These are phyloP conservation scores for Turdus rufiventris DNA, from an alignment of 2,113 vertebrate species.

Conservation along the genomic window DNA sequence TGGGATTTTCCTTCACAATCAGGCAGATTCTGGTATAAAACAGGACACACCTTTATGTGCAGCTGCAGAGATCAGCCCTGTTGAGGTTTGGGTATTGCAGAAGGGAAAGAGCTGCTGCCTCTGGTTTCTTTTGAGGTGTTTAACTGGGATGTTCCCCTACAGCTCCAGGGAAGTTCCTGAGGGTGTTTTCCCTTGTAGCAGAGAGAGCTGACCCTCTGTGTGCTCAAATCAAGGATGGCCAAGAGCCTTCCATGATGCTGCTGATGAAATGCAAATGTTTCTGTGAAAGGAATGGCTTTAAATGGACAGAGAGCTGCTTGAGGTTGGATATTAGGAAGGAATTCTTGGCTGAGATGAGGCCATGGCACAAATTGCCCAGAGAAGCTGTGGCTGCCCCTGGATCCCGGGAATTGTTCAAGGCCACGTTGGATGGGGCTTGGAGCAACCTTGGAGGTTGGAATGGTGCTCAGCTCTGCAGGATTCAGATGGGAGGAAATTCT, in stretches of 20 bases:
- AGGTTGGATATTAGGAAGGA: not conserved
- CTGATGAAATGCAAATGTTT: not conserved
- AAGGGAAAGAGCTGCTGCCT: not conserved
- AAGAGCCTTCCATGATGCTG: rapidly evolving
- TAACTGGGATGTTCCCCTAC: not conserved
- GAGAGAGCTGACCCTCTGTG: not conserved
- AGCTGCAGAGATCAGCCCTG: not conserved
- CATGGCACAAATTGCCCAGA: not conserved
- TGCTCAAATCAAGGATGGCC: no score
- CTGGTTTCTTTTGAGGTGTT: not conserved
- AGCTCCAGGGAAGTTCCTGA: not conserved
- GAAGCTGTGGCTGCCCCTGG: not conserved
- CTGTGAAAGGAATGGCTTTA: not conserved
- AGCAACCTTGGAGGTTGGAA: not conserved
- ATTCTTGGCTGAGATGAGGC: not conserved
- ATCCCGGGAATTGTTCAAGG: not conserved
- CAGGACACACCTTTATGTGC: not conserved
- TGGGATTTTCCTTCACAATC: not conserved
- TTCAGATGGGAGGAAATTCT: not conserved
- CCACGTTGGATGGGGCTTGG: not conserved
- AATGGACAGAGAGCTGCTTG: rapidly evolving
- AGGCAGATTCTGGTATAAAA: not conserved
- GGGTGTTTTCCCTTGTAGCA: not conserved
- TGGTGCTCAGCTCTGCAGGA: not conserved
- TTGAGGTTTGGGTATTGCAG: not conserved